phyloP scores from a whole-genome alignment of 2,797 vertebrate genomes.

The Eulemur albifrons region DNA sequence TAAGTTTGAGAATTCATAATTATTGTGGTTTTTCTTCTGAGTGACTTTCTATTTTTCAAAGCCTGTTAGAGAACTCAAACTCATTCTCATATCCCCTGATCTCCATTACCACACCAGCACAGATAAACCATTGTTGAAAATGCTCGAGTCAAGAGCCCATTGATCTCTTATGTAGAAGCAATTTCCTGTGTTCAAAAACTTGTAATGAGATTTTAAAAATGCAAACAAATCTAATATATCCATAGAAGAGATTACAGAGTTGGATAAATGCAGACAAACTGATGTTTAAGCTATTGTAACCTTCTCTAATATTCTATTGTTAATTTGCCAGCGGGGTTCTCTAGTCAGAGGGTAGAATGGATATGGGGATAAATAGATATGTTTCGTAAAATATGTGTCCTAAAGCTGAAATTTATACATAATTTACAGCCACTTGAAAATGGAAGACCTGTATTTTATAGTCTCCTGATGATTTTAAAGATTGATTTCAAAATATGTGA shows the following conservation, averaged over 20 bases:
- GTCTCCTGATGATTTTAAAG: not conserved
- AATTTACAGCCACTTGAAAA: not conserved
- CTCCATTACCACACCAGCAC: constrained; percentile 9
- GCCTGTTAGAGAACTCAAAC: constrained; percentile 13
- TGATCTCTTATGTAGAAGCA: constrained; percentile 66
- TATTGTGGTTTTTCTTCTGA: constrained; percentile 63
- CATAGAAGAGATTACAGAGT: constrained; percentile 68
- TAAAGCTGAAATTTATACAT: not conserved
- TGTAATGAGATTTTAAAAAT: constrained; percentile 73
- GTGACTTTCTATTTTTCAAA: constrained; percentile 37
- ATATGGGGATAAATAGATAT: not conserved
- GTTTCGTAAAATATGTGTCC: not conserved
- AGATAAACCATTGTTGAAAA: constrained; percentile 58
- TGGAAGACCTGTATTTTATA: not conserved
- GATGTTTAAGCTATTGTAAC: constrained; percentile 66
- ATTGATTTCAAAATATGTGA: not conserved
- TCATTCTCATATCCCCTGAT: constrained; percentile 38
- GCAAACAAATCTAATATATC: constrained; percentile 72
- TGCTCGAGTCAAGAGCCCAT: constrained; percentile 54
- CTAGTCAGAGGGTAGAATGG: not conserved
- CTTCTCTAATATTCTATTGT: constrained; percentile 55
- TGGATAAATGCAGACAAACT: constrained; percentile 66
- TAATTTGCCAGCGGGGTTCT: constrained; percentile 48
- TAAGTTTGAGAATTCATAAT: constrained; percentile 66
- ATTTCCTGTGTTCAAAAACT: constrained; percentile 80